phyloP scores from a whole-genome alignment of 2,113 vertebrate genomes.

The Herpailurus yagouaroundi region DNA sequence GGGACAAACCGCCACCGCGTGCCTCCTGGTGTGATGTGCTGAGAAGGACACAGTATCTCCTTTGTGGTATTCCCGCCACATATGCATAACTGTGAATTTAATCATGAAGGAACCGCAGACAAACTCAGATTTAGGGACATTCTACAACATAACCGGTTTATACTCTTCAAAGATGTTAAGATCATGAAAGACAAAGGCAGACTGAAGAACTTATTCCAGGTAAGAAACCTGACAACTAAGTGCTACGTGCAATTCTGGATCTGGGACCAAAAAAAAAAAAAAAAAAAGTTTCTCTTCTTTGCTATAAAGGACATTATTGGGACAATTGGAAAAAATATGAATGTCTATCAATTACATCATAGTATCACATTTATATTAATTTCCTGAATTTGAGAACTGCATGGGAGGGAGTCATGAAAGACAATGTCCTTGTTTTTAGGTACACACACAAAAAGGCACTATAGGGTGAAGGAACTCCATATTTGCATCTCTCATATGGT shows the following conservation, averaged over 20 bases:
- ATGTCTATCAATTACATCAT: not conserved
- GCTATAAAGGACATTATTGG: not conserved
- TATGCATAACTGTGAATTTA: not conserved
- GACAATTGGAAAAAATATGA: not conserved
- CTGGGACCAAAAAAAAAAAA: not conserved
- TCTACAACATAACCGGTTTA: not conserved
- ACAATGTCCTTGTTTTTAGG: not conserved
- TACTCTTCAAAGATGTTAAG: not conserved
- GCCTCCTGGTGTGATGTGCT: rapidly evolving
- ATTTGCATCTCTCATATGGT: not conserved
- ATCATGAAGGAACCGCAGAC: not conserved
- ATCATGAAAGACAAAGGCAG: not conserved
- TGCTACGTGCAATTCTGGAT: not conserved
- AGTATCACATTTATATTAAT: not conserved
- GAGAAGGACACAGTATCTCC: not conserved
- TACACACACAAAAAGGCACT: not conserved
- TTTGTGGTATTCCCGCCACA: not conserved
- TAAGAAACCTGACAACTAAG: not conserved
- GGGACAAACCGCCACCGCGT: rapidly evolving
- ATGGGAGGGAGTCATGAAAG: not conserved
- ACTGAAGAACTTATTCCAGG: not conserved
- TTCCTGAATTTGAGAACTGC: not conserved
- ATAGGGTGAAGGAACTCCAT: not conserved
- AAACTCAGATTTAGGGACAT: not conserved
- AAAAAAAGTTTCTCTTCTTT: not conserved